Percentiles rank a stretch among this genome's conserved stretches.
phyloP scores from a whole-genome alignment of 30 jellyfish, hydroid and myxozoan genomes.

The Cassiopea xamachana region DNA sequence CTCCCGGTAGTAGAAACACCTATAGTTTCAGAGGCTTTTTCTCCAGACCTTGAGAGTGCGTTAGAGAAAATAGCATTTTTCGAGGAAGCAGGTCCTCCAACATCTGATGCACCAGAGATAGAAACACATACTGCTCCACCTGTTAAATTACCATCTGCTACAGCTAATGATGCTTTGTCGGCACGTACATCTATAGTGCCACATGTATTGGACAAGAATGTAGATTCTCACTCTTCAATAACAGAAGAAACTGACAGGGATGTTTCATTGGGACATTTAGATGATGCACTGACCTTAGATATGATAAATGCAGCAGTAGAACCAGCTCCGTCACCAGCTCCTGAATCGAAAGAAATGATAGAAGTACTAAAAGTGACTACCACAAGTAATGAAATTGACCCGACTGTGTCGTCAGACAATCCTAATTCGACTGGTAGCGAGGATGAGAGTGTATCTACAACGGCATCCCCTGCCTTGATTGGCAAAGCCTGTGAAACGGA shows the following conservation, averaged over 20 bases:
- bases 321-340: not conserved
- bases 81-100: not conserved
- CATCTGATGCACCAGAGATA: not conserved
- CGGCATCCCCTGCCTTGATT: not conserved
- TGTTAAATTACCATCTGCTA: not conserved
- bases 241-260: too few species aligned
- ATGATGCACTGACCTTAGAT: not conserved
- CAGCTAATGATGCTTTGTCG: not conserved
- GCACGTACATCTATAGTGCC: too few species aligned
- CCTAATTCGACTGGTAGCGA: not conserved
- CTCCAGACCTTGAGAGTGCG: conserved; percentile 6
- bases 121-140: conserved; percentile 14
- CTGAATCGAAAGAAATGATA: not conserved
- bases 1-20: conserved; percentile 13
- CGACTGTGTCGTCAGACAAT: too few species aligned
- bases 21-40: not conserved
- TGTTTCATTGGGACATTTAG: too few species aligned
- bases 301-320: not conserved
- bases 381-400: not conserved
- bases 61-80: conserved; percentile 1
- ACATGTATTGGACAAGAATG: too few species aligned
- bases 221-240: too few species aligned
- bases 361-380: not conserved
- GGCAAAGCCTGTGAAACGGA: not conserved
- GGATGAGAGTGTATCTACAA: not conserved